These are phyloP conservation scores for Exephanes ischioxanthus DNA, from an alignment of 2,888 invertebrate genomes.

Conservation along the genomic window DNA sequence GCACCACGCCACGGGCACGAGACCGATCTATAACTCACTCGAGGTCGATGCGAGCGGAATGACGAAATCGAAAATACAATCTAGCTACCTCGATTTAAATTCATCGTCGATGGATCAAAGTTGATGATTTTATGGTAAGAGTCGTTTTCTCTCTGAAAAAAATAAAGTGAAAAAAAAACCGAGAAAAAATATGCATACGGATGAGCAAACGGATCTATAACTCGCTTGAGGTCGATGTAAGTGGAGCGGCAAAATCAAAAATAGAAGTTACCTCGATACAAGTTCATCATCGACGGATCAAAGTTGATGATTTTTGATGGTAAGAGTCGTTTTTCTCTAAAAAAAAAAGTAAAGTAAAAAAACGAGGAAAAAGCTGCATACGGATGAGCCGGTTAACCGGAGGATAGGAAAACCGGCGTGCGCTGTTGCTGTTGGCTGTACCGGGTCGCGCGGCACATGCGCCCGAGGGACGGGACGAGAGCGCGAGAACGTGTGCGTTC, in stretches of 20 bases:
- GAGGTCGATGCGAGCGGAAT: background rate
- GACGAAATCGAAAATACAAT: background rate
- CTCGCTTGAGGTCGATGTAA: no score
- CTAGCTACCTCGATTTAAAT: background rate
- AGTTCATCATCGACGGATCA: no score
- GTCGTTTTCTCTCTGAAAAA: background rate
- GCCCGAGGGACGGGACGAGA: conserved; percentile 31
- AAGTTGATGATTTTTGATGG: no score
- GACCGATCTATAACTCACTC: conserved; percentile 27
- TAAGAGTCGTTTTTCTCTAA: no score
- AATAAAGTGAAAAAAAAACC: background rate
- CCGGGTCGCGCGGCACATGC: conserved; percentile 50
- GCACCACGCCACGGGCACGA: background rate
- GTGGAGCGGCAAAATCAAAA: no score
- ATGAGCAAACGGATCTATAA: no score
- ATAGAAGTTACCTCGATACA: no score
- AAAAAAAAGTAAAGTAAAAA: background rate
- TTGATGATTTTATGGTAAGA: background rate
- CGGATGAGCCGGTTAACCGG: background rate
- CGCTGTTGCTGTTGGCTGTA: conserved; percentile 44
- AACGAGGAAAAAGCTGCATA: background rate
- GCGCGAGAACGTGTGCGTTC: conserved; percentile 57
- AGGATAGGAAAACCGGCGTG: conserved; percentile 29
- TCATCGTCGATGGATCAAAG: background rate
- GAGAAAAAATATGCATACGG: background rate